These are phyloP conservation scores for Conus ventricosus DNA, from an alignment of 1,140 invertebrate genomes.

Conservation along the genomic window DNA sequence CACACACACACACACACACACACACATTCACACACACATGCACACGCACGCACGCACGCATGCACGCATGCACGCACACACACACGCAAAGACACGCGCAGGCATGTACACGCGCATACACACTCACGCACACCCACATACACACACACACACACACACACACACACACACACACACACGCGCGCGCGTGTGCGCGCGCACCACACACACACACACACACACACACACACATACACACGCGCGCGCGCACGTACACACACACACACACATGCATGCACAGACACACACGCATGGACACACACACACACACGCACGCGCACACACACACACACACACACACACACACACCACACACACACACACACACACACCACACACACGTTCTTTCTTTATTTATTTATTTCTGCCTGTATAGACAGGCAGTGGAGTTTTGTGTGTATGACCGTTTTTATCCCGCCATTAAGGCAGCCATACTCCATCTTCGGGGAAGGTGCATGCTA, in stretches of 20 bases:
- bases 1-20: background rate
- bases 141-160: slow-evolving; percentile 1
- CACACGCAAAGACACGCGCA: background rate
- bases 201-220: background rate
- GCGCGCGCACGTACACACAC: background rate
- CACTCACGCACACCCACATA: background rate
- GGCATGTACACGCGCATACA: background rate
- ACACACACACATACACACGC: background rate
- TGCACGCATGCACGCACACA: background rate
- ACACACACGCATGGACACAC: background rate
- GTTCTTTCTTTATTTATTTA: too few species aligned
- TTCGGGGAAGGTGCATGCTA: too few species aligned
- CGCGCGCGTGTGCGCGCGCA: background rate
- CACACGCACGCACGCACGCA: background rate
- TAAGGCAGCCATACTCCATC: too few species aligned
- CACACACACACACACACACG: background rate
- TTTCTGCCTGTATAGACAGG: too few species aligned
- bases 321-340: background rate
- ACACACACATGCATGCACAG: background rate
- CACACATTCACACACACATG: background rate
- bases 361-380: too few species aligned
- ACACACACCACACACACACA: too few species aligned
- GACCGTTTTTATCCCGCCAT: too few species aligned
- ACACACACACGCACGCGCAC: background rate
- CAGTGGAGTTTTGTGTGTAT: too few species aligned